Conservation (phyloP, 2,113 vertebrate genomes). For the Carassius carassius region DNA sequence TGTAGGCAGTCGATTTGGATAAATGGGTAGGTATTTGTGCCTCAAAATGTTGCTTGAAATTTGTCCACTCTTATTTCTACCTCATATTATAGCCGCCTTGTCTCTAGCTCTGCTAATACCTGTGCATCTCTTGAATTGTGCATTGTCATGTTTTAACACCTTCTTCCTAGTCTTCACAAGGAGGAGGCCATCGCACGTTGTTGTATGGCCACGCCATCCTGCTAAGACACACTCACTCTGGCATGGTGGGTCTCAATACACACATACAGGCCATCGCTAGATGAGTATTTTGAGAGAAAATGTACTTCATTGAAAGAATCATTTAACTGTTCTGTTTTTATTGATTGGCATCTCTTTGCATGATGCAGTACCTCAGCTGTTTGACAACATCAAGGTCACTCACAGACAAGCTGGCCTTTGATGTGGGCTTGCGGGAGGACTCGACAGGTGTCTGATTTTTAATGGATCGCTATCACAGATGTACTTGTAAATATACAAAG, state of each 20-base stretch:
- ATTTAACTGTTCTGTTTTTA: background rate
- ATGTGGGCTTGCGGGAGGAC: slow-evolving; percentile 90
- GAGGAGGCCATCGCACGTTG: slow-evolving; percentile 88
- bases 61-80: background rate
- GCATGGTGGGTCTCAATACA: slow-evolving; percentile 80
- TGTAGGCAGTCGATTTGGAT: slow-evolving; percentile 79
- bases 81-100: background rate
- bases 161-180: slow-evolving; percentile 83
- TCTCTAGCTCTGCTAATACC: background rate
- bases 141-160: slow-evolving; percentile 30
- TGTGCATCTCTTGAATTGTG: background rate
- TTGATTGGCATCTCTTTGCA: slow-evolving; percentile 8
- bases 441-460: slow-evolving; percentile 77
- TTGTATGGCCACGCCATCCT: slow-evolving; percentile 92
- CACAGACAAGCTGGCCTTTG: slow-evolving; percentile 91
- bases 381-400: slow-evolving; percentile 89
- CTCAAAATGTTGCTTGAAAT: background rate
- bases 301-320: background rate
- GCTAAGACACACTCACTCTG: slow-evolving; percentile 86
- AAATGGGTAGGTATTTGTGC: slow-evolving; percentile 76
- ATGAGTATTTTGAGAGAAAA: background rate
- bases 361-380: slow-evolving; percentile 85
- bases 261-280: background rate
- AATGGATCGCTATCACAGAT: too few species aligned
- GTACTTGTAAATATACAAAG: slow-evolving; percentile 2